Evolutionary conservation across 2,888 invertebrate genomes (phyloP).

Genomic region (Deladenus siricidicola): DNA sequence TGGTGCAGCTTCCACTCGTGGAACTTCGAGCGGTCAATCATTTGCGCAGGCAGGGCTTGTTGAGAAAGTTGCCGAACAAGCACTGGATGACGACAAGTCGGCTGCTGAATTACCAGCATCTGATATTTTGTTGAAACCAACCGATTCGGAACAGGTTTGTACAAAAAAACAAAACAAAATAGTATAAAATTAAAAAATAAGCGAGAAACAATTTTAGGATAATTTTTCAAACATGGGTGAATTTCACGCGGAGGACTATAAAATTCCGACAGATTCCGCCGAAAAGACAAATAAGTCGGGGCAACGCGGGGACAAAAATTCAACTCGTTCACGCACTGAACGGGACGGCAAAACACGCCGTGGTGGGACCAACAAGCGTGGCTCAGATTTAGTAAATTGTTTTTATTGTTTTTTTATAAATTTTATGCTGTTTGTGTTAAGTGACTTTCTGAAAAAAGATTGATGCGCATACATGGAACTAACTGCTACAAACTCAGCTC

Average conservation of each 20-base stretch:
- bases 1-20: not conserved
- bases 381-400: no score
- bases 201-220: slow-evolving; percentile 7
- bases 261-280: not conserved
- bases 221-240: slow-evolving; percentile 38
- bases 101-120: no score
- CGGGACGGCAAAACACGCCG: no score
- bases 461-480: no score
- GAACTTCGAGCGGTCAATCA: not conserved
- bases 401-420: no score
- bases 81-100: not conserved
- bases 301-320: no score
- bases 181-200: not conserved
- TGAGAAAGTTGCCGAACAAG: not conserved
- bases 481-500: no score
- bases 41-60: not conserved
- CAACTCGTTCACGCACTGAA: no score
- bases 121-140: no score
- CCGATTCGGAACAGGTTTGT: not conserved
- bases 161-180: not conserved
- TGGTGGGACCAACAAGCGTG: no score
- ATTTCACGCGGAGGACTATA: slow-evolving; percentile 32
- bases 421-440: no score
- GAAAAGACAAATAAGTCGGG: not conserved
- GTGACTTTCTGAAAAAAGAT: no score